Evolutionary conservation across 2,888 invertebrate species (phyloP).

Genomic region (Dusona sp.): DNA sequence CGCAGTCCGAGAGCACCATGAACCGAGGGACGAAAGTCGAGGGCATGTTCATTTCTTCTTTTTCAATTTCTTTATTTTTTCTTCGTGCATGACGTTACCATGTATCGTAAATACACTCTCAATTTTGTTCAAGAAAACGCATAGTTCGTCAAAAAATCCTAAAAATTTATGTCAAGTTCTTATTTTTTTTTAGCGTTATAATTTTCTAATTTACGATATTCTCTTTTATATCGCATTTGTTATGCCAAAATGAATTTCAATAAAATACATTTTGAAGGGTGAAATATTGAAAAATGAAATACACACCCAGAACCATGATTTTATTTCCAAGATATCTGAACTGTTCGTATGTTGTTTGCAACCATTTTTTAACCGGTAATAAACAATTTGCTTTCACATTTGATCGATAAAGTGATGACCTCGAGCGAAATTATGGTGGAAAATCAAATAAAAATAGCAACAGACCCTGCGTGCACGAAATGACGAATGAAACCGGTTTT

Average conservation of each 20-base stretch:
- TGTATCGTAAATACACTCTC: background rate
- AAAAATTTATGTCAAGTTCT: background rate
- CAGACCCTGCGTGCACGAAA: background rate
- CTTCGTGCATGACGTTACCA: constrained; percentile 16
- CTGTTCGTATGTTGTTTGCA: background rate
- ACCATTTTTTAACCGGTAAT: background rate
- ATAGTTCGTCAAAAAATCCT: background rate
- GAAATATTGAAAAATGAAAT: background rate
- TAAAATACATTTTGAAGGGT: background rate
- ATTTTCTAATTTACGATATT: background rate
- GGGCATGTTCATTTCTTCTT: constrained; percentile 32
- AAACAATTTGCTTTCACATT: constrained; percentile 20
- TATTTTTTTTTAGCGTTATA: background rate
- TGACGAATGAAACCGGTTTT: constrained; percentile 38
- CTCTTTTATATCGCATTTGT: background rate
- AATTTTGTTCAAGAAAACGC: background rate
- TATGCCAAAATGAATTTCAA: background rate
- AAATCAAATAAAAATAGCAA: constrained; percentile 31
- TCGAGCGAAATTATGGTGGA: constrained; percentile 1
- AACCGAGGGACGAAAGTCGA: constrained; percentile 53
- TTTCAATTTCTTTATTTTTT: constrained; percentile 15
- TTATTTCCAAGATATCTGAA: no score
- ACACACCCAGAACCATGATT: background rate
- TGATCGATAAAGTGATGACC: constrained; percentile 15
- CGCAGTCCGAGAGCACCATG: constrained; percentile 52